A percentile compares a stretch with the other conserved stretches of the same genome.
These are phyloP conservation scores for Basileuterus tristriatus DNA, from an alignment of 2,797 vertebrate genomes.

Conservation along the genomic window DNA sequence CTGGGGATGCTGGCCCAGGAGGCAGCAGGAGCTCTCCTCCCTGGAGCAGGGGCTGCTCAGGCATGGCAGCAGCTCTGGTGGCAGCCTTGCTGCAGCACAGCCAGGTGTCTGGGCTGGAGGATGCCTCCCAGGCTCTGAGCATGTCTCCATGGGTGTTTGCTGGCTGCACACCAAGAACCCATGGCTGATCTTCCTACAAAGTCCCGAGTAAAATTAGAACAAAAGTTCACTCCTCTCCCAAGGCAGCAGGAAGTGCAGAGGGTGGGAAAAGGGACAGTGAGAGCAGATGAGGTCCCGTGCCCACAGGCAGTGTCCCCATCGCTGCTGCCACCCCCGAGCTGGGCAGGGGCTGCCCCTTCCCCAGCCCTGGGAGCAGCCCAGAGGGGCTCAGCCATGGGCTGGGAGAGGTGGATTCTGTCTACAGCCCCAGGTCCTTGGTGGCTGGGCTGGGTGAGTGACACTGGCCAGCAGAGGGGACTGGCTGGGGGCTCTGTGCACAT, in stretches of 20 bases:
- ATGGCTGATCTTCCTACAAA: conserved; percentile 66
- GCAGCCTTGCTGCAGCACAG: background rate
- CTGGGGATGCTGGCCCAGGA: too few species aligned
- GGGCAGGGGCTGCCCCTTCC: fast-evolving
- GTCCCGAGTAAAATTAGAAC: conserved; percentile 68
- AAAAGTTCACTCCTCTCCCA: conserved; percentile 70
- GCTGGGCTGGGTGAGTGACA: background rate
- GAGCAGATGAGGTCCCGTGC: conserved; percentile 53
- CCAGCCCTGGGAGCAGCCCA: background rate
- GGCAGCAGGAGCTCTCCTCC: background rate
- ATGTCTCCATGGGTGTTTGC: conserved; percentile 65
- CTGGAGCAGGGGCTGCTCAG: background rate
- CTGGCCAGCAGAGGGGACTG: background rate
- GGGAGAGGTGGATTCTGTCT: background rate
- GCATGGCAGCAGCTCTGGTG: background rate
- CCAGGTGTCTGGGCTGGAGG: conserved; percentile 57
- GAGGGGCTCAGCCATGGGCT: background rate
- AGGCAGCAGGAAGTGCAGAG: conserved; percentile 67
- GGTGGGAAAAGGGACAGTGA: conserved; percentile 51
- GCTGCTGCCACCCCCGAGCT: background rate
- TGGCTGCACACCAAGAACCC: conserved; percentile 70
- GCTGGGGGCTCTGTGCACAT: background rate
- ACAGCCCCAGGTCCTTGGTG: background rate
- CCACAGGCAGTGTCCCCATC: background rate
- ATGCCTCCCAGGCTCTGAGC: conserved; percentile 59